Conservation (phyloP, 2,113 vertebrate species). For the Tenebrosternarchus preto region DNA sequence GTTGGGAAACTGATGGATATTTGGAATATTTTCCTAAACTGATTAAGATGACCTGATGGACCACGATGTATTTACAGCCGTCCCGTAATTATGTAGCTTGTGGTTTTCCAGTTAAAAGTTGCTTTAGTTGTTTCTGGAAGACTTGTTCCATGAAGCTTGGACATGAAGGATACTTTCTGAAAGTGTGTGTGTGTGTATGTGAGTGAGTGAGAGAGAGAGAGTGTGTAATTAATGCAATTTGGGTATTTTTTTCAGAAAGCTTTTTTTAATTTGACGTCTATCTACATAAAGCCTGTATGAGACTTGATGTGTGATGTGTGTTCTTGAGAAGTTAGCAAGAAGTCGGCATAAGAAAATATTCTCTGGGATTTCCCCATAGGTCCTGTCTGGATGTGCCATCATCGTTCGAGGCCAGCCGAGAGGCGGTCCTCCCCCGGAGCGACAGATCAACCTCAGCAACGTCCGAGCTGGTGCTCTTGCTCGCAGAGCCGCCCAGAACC, state of each 20-base stretch:
- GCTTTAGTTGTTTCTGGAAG: too few relatives aligned
- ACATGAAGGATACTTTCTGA: too few relatives aligned
- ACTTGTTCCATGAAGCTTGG: too few relatives aligned
- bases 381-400: slow-evolving; percentile 95
- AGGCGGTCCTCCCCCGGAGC: slow-evolving; percentile 90
- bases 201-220: too few relatives aligned
- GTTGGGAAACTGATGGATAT: too few relatives aligned
- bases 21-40: too few relatives aligned
- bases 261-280: too few relatives aligned
- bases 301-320: too few relatives aligned
- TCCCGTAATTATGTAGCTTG: background rate
- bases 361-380: slow-evolving; percentile 68
- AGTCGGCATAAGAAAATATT: background rate
- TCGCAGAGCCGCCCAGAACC: slow-evolving; percentile 80
- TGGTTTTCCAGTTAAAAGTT: background rate
- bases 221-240: too few relatives aligned
- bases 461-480: slow-evolving; percentile 87
- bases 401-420: slow-evolving; percentile 94
- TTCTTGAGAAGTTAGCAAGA: background rate
- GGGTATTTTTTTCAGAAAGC: too few relatives aligned
- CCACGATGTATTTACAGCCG: background rate
- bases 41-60: background rate
- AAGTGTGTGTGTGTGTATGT: too few relatives aligned
- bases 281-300: too few relatives aligned
- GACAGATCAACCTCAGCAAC: slow-evolving; percentile 98